Base-by-base conservation (phyloP, 2,797 vertebrate species). In the Anomalospiza imberbis region DNA sequence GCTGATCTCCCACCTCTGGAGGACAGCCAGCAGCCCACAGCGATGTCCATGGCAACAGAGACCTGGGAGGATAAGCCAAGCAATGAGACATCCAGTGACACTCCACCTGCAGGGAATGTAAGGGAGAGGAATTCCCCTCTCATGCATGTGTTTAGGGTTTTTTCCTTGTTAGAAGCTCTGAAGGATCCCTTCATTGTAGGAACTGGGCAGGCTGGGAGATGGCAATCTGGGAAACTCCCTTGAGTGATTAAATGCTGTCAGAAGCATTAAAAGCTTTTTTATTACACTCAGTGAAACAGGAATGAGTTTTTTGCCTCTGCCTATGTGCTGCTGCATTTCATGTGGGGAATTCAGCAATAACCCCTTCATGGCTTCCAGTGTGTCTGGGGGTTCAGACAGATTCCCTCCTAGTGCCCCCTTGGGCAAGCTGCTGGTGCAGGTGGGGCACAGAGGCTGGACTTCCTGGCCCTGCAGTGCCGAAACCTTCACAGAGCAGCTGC, bases 1-100 rank as follows among this genome's bases (percentile, higher is more conserved):
- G 91, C 97, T 97, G 97, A 98, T 97, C 97, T 97, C 97, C 97
- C 97, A 93, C 75, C 96, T 97, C 94, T 94, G 21, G 97, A 97
- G 70, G 79, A 98, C 66, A 97, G 89, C 97, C 98, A 97, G 97
- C 98, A 98, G 96, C 97, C 97, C 95, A 96, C 97, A 94, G 92
- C 82, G 34, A 98, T 98, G 98, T 97, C 98, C 98, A 98, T 98
- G 98, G 98, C 98, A 98, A 98, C 98, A 93, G 85, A 96, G 92
- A 98, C 97, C 98, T 98, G 98, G 97, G 85, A 98, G 97, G 97
- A 97, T 42, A 97, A 98, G 91, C 93, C 98, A 96, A 97, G 96
- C 95, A 85, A 71, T 38, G 95, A 96, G 70, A 55, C 75, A 31
- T 15, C 88, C 94, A 93, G 96, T 28, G 94, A 95, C 89, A 94